A percentile compares a stretch with the other conserved stretches of the same genome.
phyloP scores from a whole-genome alignment of 2,888 invertebrate species.

The Agriopis marginaria region DNA sequence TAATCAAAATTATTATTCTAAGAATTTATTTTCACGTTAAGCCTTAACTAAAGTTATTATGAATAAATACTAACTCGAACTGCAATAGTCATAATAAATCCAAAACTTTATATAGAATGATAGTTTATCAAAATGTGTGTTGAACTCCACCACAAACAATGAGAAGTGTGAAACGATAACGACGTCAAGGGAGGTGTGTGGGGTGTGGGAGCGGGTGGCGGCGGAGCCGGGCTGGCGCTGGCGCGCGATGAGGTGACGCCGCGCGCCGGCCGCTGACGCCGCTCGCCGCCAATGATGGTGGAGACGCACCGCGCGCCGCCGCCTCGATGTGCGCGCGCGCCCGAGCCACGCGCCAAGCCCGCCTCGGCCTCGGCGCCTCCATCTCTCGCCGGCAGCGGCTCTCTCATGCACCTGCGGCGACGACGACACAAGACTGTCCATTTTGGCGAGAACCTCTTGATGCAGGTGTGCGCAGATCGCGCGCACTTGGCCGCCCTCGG shows the following conservation, averaged over 20 bases:
- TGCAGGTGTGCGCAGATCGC: slow-evolving; percentile 91
- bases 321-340: slow-evolving; percentile 79
- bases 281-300: slow-evolving; percentile 84
- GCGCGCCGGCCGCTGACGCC: slow-evolving; percentile 82
- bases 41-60: slow-evolving; percentile 10
- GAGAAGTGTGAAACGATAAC: slow-evolving; percentile 54
- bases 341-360: slow-evolving; percentile 78
- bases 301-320: slow-evolving; percentile 83
- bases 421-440: slow-evolving; percentile 92
- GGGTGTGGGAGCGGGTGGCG: slow-evolving; percentile 47
- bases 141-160: slow-evolving; percentile 48
- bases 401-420: slow-evolving; percentile 87
- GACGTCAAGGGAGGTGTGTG: slow-evolving; percentile 49
- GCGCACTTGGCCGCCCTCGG: slow-evolving; percentile 83
- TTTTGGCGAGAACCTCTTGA: slow-evolving; percentile 91
- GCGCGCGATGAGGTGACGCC: slow-evolving; percentile 82
- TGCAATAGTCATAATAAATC: slow-evolving; percentile 7
- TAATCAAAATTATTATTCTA: not conserved
- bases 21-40: not conserved
- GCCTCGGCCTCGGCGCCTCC: slow-evolving; percentile 86
- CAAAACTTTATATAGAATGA: slow-evolving; percentile 12
- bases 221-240: slow-evolving; percentile 46
- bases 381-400: slow-evolving; percentile 82
- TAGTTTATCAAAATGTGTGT: slow-evolving; percentile 33
- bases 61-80: slow-evolving; percentile 13